Evolutionary conservation across 2,888 invertebrate genomes (phyloP).

Genomic region (Callyntrura guangdongensis): DNA sequence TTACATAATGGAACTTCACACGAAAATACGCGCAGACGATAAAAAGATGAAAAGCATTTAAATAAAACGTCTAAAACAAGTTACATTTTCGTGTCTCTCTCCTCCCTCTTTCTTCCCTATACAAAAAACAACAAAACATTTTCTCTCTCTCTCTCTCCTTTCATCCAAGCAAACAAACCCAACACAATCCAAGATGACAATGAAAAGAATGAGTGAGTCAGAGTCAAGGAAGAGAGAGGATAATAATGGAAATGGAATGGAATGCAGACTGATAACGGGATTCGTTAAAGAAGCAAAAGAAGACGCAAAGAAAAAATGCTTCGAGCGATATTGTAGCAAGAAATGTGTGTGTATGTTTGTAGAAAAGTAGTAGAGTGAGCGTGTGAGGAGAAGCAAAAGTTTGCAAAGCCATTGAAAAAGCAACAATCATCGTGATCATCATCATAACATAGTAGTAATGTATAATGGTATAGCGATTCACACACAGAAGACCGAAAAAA

Average conservation of each 20-base stretch:
- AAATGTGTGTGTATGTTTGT: neutral
- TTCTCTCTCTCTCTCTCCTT: neutral
- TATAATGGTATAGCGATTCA: neutral
- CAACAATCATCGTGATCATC: slow-evolving; percentile 43
- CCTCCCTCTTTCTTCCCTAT: neutral
- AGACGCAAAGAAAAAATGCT: slow-evolving; percentile 49
- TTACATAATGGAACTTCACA: neutral
- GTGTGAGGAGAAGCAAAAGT: neutral
- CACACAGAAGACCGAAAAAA: too few species aligned
- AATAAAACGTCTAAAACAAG: neutral
- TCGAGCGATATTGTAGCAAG: slow-evolving; percentile 8
- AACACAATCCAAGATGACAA: slow-evolving; percentile 19
- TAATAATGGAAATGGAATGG: slow-evolving; percentile 70
- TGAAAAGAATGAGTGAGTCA: slow-evolving; percentile 29
- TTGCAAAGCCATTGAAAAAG: slow-evolving; percentile 21
- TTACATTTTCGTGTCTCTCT: slow-evolving; percentile 9
- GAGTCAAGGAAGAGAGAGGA: slow-evolving; percentile 29
- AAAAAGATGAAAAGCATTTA: neutral
- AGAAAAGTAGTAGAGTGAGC: neutral
- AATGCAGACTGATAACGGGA: slow-evolving; percentile 77
- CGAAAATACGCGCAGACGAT: too few species aligned
- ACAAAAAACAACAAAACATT: slow-evolving; percentile 39
- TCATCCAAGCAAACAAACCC: slow-evolving; percentile 33
- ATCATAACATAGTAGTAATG: too few species aligned
- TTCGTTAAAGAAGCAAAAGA: slow-evolving; percentile 38